Evolutionary conservation across 2,113 vertebrate species (phyloP), one percentile per base, ranked within the genome.

Genomic region (Kryptolebias marmoratus): DNA sequence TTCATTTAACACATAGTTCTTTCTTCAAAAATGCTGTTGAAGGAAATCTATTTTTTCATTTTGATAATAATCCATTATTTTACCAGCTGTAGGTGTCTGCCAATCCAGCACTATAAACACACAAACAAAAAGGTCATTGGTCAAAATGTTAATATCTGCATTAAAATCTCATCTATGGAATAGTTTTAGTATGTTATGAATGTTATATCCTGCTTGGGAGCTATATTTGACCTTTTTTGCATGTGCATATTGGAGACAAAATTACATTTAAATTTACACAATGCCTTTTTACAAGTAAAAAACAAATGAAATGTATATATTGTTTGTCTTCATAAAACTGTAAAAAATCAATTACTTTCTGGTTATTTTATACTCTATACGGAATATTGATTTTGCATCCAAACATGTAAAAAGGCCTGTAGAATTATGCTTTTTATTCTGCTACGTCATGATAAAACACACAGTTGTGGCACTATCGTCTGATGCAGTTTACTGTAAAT

Each of bases 61-160:
- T 47, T 58, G n/a, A 22, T n/a, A 52, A 22, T n/a, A 42, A 42
- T 42, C 1, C 9, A 2, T 11, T 2, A 27, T 27, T 13, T 96
- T 96, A 99, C 98, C 98, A 99, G 81, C 93, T 93, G 87, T 98
- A 98, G 54, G 89, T 55, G 39, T 97, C 93, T 30, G 88, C n/a
- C 27, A 97, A 90, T 84, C 94, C 95, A 60, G 68, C 90, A 76
- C 98, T 99, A 89, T 63, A 85, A 90, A 90, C 2, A 53, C 52
- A 59, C 9, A 36, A 18, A 59, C n/a, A 18, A 0, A 54, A 9
- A 50, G 39, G 39, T 42, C 1, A 8, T 8, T 42, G 9, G 0
- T 47, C 14, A 65, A 76, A 22, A 31, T 1, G 32, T 31, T 36
- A 44, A 6, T 11, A 45, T 16, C 49, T 22, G 8, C 11, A 60